Evolutionary conservation across 2,113 vertebrate species (phyloP).

Genomic region (Burhinus oedicnemus): DNA sequence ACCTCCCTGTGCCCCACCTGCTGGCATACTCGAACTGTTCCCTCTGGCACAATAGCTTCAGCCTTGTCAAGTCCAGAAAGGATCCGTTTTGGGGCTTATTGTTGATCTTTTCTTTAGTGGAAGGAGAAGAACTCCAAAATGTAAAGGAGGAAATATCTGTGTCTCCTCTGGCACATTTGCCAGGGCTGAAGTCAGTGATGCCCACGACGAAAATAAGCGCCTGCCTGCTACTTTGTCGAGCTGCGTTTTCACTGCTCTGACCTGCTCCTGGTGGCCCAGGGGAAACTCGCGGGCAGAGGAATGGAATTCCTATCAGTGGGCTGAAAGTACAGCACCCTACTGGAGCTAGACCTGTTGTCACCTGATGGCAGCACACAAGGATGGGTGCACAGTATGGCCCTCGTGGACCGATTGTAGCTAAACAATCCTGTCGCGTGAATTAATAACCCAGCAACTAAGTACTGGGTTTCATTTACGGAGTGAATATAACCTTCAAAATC

Average conservation of each 20-base stretch:
- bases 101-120: not conserved
- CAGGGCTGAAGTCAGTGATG: not conserved
- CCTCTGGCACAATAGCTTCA: not conserved
- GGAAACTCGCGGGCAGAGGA: too few relatives aligned
- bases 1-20: not conserved
- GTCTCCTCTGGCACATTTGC: accelerated
- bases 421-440: accelerated
- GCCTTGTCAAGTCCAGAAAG: not conserved
- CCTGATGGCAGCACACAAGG: too few relatives aligned
- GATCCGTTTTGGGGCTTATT: not conserved
- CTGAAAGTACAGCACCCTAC: too few relatives aligned
- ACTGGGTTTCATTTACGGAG: not conserved
- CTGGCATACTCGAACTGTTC: not conserved
- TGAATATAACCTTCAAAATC: not conserved
- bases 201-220: too few relatives aligned
- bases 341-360: too few relatives aligned
- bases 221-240: too few relatives aligned
- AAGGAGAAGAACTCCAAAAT: not conserved
- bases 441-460: not conserved
- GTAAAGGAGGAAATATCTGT: not conserved
- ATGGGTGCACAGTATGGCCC: too few relatives aligned
- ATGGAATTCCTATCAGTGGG: too few relatives aligned
- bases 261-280: too few relatives aligned
- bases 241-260: too few relatives aligned
- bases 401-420: too few relatives aligned